Conservation (phyloP, 2,113 vertebrate species). For the Microtus montanus region DNA sequence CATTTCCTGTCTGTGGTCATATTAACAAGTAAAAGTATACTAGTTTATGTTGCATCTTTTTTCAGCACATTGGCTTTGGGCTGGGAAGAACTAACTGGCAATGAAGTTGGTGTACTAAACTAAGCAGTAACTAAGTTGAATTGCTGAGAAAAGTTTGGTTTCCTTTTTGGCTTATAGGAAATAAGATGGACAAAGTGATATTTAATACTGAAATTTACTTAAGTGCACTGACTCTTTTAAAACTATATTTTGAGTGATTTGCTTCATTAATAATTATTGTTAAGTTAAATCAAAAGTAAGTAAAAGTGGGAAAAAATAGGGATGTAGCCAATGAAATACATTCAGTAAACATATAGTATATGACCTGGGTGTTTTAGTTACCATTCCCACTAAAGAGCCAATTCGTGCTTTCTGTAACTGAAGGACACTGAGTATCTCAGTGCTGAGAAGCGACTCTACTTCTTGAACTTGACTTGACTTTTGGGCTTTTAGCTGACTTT, state of each 20-base stretch:
- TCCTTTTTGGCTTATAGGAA: neutral
- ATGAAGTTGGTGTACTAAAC: neutral
- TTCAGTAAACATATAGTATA: neutral
- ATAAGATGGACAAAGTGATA: neutral
- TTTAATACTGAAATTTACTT: neutral
- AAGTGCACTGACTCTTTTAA: neutral
- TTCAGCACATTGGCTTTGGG: neutral
- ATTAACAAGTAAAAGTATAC: neutral
- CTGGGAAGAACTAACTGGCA: neutral
- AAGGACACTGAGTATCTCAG: neutral
- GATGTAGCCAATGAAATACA: conserved; percentile 1
- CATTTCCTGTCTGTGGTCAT: neutral
- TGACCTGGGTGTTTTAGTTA: neutral
- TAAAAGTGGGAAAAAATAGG: neutral
- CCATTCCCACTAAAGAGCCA: neutral
- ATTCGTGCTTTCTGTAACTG: neutral
- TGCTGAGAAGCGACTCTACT: neutral
- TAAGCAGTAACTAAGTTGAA: conserved; percentile 29
- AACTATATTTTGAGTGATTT: neutral
- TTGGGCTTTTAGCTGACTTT: conserved; percentile 53
- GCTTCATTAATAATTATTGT: conserved; percentile 21
- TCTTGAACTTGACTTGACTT: neutral
- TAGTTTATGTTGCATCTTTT: neutral
- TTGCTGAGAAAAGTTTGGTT: neutral
- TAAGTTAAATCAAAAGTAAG: neutral